Base-by-base conservation (phyloP, 1,140 invertebrate species). In the Musca domestica region DNA sequence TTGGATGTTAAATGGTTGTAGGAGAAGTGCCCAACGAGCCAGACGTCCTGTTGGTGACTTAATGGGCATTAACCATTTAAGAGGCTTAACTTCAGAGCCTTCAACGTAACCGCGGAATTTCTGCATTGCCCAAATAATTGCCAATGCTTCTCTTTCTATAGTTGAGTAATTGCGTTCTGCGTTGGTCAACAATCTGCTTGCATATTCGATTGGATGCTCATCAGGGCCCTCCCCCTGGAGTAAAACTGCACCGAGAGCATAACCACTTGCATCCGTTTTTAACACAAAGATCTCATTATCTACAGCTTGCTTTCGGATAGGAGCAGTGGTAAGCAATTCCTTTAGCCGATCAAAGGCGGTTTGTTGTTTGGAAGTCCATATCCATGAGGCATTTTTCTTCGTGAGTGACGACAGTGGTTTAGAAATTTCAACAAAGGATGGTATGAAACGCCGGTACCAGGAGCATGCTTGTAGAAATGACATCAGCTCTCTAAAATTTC, bases 81-180 rank as follows among this genome's bases (percentile, higher is more conserved):
- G 58, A 46, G 61, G 68, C 20, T 67, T 67, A 67, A 85, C 84
- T 25, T 74, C 23, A 0, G 72, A 52, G 2, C 76, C 80, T 61
- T 80, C 74, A 1, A 85, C 20, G 70, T 83, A 85, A 10, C 74
- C 69, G 41, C 78, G 69, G 67, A 84, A 85, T 56, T 83, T 80
- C 67, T 82, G 69, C 48, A 82, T 74, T 5, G 74, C 80, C 67
- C 72, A 76, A 2, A 85, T 61, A 10, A 84, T 71, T 7, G 82
- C 83, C 15, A 84, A 70, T 51, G 74, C 75, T 74, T 86, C 83
- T 61, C 71, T 67, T 70, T 85, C 81, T 3, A 78, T 81, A 4
- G 73, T 73, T 0, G 14, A 30, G 49, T 70, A 72, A 12, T 70
- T 71, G 14, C 64, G 10, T 71, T 69, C 49, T 3, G 64, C 49